These are phyloP conservation scores for Dysdera silvatica DNA, from an alignment of 1,140 invertebrate species.

Conservation along the genomic window DNA sequence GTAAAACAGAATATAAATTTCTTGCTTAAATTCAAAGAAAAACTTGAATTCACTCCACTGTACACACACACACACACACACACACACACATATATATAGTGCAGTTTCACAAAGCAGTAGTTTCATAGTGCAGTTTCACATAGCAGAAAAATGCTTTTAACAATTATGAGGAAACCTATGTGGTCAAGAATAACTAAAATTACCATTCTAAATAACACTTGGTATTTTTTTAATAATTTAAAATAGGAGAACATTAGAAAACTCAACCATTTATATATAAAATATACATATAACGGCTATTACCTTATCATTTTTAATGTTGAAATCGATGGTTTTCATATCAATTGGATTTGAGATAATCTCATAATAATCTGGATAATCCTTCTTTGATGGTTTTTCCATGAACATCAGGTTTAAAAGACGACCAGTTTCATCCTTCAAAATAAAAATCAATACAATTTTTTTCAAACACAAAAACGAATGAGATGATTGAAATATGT, in stretches of 20 bases:
- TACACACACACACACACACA: no score
- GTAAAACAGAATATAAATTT: no score
- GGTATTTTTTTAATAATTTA: no score
- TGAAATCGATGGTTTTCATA: slow-evolving; percentile 84
- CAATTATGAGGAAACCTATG: no score
- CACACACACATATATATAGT: no score
- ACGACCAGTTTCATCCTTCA: slow-evolving; percentile 72
- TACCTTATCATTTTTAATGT: slow-evolving; percentile 63
- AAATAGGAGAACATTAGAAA: slow-evolving; percentile 6
- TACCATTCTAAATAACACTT: neutral
- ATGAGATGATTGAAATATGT: slow-evolving; percentile 10
- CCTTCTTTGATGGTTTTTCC: slow-evolving; percentile 90
- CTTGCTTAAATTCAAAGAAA: no score
- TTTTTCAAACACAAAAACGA: slow-evolving; percentile 1
- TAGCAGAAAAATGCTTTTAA: no score
- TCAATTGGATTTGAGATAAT: slow-evolving; percentile 90
- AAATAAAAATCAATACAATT: slow-evolving; percentile 15
- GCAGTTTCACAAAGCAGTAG: no score
- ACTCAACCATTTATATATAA: neutral
- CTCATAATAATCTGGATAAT: slow-evolving; percentile 93
- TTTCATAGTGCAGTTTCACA: no score
- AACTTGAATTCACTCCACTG: no score
- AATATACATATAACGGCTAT: neutral
- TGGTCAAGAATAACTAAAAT: no score
- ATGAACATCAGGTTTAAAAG: slow-evolving; percentile 86